A percentile compares a stretch with the other conserved stretches of the same genome.
phyloP scores from a whole-genome alignment of 2,888 invertebrate genomes.

The Drosophila kambysellisi region DNA sequence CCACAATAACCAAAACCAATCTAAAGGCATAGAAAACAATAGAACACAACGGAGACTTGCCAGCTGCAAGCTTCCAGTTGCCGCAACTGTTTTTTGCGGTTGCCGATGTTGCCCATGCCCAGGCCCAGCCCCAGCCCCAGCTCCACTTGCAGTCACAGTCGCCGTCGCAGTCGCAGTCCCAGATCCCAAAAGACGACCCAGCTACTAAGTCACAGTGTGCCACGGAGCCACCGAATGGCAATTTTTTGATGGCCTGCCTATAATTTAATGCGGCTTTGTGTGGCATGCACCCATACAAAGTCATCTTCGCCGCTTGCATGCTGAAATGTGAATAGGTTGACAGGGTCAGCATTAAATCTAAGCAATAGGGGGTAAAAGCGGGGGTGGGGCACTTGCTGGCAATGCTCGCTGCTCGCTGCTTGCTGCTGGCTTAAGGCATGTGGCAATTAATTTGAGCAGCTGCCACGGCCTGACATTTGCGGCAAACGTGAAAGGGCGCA shows the following conservation, averaged over 20 bases:
- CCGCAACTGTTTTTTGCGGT: slow-evolving; percentile 51
- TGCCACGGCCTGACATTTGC: slow-evolving; percentile 63
- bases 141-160: slow-evolving; percentile 28
- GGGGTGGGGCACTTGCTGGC: slow-evolving; percentile 2
- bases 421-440: slow-evolving; percentile 44
- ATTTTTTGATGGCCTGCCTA: slow-evolving; percentile 56
- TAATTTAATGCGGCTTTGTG: slow-evolving; percentile 68
- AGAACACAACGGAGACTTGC: slow-evolving; percentile 42
- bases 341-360: slow-evolving; percentile 60
- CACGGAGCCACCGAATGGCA: slow-evolving; percentile 36
- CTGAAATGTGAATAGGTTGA: slow-evolving; percentile 74
- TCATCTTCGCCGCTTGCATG: slow-evolving; percentile 47
- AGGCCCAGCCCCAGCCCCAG: slow-evolving; percentile 32
- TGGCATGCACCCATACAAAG: slow-evolving; percentile 63
- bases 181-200: slow-evolving; percentile 22
- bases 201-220: slow-evolving; percentile 16
- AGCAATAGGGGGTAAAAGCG: slow-evolving; percentile 1
- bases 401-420: background rate
- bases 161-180: slow-evolving; percentile 1
- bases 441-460: slow-evolving; percentile 68
- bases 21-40: slow-evolving; percentile 62
- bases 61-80: slow-evolving; percentile 37
- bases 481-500: slow-evolving; percentile 75
- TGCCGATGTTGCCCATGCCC: slow-evolving; percentile 31
- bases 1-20: slow-evolving; percentile 72